Conservation (phyloP, 2,797 vertebrate species). For the Falco concolor region DNA sequence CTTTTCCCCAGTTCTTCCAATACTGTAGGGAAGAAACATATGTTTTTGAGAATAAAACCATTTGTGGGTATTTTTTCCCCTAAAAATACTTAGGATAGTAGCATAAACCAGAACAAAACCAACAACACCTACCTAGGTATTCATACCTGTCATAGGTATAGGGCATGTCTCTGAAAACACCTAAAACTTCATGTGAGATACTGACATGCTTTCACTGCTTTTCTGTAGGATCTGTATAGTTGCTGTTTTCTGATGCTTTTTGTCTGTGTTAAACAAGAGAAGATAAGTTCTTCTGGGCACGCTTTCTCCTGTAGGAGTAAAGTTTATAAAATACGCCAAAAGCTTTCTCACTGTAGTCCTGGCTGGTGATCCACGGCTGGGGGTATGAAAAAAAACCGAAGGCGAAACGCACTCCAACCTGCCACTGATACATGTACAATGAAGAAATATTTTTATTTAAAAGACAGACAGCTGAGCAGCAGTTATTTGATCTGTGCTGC, state of each 20-base stretch:
- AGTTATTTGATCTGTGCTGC: constrained; percentile 67
- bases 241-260: neutral
- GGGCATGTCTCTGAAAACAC: neutral
- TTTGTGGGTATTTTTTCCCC: neutral
- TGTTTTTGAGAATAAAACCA: neutral
- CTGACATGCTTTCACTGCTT: neutral
- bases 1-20: neutral
- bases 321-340: constrained; percentile 60
- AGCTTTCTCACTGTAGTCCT: constrained; percentile 28
- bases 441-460: constrained; percentile 67
- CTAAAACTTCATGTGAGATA: neutral
- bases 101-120: neutral
- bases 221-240: constrained; percentile 12
- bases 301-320: constrained; percentile 13
- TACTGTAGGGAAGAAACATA: neutral
- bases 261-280: neutral
- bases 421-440: constrained; percentile 15
- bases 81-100: neutral
- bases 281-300: neutral
- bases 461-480: constrained; percentile 61
- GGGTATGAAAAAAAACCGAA: constrained; percentile 58
- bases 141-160: neutral
- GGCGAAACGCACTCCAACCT: constrained; percentile 36
- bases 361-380: constrained; percentile 41
- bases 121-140: neutral